Conservation (phyloP, 2,113 vertebrate species). For the Maccullochella peelii region DNA sequence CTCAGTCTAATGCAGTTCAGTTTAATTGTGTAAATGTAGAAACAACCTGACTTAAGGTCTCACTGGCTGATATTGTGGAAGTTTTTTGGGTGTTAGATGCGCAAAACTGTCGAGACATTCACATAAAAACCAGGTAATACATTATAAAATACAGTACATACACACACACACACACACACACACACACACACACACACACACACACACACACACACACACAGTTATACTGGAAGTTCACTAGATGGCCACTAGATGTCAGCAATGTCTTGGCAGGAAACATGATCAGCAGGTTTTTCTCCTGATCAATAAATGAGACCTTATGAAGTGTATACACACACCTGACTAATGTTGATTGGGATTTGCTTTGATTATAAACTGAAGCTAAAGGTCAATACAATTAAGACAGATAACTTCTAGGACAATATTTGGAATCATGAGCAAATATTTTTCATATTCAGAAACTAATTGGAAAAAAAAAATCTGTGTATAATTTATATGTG, state of each 20-base stretch:
- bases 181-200: no score
- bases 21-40: not conserved
- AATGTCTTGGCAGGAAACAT: conserved; percentile 23
- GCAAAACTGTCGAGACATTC: not conserved
- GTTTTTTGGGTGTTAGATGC: not conserved
- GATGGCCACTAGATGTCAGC: conserved; percentile 65
- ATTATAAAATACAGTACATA: no score
- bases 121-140: no score
- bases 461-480: not conserved
- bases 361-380: not conserved
- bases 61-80: no score
- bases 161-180: no score
- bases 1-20: not conserved
- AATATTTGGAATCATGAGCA: not conserved
- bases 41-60: not conserved
- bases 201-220: no score
- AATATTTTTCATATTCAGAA: not conserved
- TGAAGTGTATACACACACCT: not conserved
- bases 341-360: not conserved
- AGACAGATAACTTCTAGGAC: not conserved
- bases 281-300: not conserved
- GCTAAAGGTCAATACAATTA: not conserved
- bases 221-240: not conserved
- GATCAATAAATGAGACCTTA: not conserved
- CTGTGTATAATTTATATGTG: not conserved